phyloP scores from a whole-genome alignment of 2,888 invertebrate genomes.

The Drymonia ruficornis region DNA sequence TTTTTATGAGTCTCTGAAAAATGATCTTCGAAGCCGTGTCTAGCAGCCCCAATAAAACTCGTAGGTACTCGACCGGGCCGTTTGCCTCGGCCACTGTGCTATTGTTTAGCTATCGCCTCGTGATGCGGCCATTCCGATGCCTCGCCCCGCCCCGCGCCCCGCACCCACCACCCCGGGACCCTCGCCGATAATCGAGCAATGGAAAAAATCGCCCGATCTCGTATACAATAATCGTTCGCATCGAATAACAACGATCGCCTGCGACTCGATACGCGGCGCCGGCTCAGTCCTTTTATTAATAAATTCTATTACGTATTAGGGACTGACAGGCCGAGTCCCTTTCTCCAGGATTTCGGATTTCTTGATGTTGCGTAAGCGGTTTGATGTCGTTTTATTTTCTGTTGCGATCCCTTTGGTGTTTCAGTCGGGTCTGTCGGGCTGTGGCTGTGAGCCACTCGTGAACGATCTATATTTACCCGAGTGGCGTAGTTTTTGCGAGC shows the following conservation, averaged over 20 bases:
- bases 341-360: conserved; percentile 19
- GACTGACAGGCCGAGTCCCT: conserved; percentile 16
- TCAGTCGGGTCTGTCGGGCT: conserved; percentile 8
- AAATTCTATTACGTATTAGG: conserved; percentile 40
- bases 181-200: conserved; percentile 31
- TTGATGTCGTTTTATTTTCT: conserved; percentile 25
- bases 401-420: conserved; percentile 11
- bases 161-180: conserved; percentile 11
- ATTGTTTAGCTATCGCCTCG: conserved; percentile 35
- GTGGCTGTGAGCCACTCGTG: neutral
- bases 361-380: conserved; percentile 17
- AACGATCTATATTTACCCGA: neutral
- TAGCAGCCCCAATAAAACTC: conserved; percentile 7
- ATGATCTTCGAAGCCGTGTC: neutral
- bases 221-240: conserved; percentile 47
- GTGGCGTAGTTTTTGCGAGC: neutral
- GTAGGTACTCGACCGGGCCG: conserved; percentile 28
- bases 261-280: conserved; percentile 12
- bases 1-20: no score
- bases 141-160: conserved; percentile 10
- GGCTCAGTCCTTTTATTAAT: conserved; percentile 41
- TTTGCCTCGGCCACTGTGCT: conserved; percentile 16
- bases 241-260: conserved; percentile 45
- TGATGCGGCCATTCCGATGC: conserved; percentile 45
- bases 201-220: conserved; percentile 42